Base-by-base conservation (phyloP, 2,888 invertebrate genomes). In the Prionchulus punctatus region DNA sequence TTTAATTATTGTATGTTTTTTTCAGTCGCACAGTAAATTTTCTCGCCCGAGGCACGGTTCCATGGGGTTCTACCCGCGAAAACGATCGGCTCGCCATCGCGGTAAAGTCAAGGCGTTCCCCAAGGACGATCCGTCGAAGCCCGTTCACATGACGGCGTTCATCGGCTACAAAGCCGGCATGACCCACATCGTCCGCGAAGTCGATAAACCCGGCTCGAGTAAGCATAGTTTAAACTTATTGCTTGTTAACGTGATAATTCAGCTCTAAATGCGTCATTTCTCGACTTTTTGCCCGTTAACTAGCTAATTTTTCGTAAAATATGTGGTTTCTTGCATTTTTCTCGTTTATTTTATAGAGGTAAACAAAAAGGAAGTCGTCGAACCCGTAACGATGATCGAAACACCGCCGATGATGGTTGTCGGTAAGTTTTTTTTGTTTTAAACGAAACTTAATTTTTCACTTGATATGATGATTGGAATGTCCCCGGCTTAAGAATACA, bases 31-130 rank as follows among this genome's bases (percentile, higher is more conserved):
- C 79, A 84, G 98, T 73, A 98, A 99, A 76, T 99, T 98, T 77
- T 94, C 92, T 72, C 96, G 96, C 48, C 98, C 98, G 67, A 87
- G 98, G 67, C 98, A 98, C 82, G 98, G 98, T 69, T 96, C 94
- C 57, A 91, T 98, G 88, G 96, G 94, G 67, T 99, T 98, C 81
- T 86, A 94, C 77, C 98, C 98, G 70, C 96, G 94, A 79, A 99
- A 98, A 78, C 82, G 98, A 66, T 85, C 90, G 65, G 82, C 82
- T 64, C 84, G 92, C 71, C 92, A 92, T 79, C 86, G 94, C 78
- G 98, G 98, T 68, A 96, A 94, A 77, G 89, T 91, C 62, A 98
- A 98, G 88, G 89, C 96, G 56, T 99, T 96, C 80, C 98, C 98
- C 31, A 94, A 87, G 73, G 98, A 98, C 82, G 92, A 98, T 73